These are phyloP conservation scores for Cordylochernes scorpioides DNA, from an alignment of 2,888 invertebrate genomes.

Conservation along the genomic window DNA sequence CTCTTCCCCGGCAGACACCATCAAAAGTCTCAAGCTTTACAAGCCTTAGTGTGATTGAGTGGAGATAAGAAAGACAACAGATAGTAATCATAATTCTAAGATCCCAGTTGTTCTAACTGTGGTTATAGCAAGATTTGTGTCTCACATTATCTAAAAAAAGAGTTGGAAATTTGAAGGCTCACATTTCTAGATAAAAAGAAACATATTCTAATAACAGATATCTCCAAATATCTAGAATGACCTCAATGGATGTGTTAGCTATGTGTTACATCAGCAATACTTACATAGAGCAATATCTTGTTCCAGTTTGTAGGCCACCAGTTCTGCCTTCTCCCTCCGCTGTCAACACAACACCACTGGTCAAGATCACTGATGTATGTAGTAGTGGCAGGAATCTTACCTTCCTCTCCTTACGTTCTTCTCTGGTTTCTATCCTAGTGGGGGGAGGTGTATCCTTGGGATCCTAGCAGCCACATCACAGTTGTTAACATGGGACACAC, in stretches of 20 bases:
- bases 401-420: conserved; percentile 64
- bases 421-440: conserved; percentile 72
- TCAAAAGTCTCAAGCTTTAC: too few species aligned
- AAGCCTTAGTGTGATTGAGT: too few species aligned
- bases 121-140: not conserved
- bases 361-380: too few species aligned
- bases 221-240: too few species aligned
- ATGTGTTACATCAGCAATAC: conserved; percentile 17
- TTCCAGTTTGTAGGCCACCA: conserved; percentile 87
- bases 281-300: conserved; percentile 74
- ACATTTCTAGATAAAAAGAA: too few species aligned
- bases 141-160: conserved; percentile 4
- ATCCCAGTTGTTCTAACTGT: not conserved
- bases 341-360: conserved; percentile 17
- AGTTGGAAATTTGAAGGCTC: too few species aligned
- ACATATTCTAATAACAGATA: not conserved
- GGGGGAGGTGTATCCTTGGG: conserved; percentile 91
- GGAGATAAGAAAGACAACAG: too few species aligned
- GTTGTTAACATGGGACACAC: too few species aligned
- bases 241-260: too few species aligned
- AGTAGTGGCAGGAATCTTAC: too few species aligned
- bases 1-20: too few species aligned
- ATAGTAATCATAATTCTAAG: not conserved
- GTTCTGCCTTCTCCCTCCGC: conserved; percentile 74
- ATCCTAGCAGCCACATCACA: conserved; percentile 37